Base-by-base conservation (phyloP, 2,113 vertebrate species). In the Vidua macroura region DNA sequence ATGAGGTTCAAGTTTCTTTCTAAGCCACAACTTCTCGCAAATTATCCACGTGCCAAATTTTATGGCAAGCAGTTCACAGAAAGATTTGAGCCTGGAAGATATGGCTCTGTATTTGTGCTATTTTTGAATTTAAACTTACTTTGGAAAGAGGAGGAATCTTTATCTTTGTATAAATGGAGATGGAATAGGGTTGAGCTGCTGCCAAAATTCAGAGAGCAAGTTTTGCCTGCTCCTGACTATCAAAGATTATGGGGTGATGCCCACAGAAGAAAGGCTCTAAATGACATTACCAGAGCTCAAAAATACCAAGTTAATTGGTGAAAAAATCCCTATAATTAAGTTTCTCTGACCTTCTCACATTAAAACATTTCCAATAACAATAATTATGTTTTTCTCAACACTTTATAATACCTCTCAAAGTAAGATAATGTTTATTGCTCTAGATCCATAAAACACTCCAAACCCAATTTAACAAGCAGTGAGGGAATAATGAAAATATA, bases 401-500 rank as follows among this genome's bases (percentile, higher is more conserved):
- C 46, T 83, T 95, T 83, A 64, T 79, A 91, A 85, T 72, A 91
- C 30, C 63, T 91, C 81, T 90, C 70, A 30, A 84, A 81, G 66
- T 84, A 91, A 92, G 82, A 92, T 53, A 82, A 89, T 52, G 90
- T 90, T 95, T 94, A 80, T 88, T 88, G 67, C 75, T 95, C 72
- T 23, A 83, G 82, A 95, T 74, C 72, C 90, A 92, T 91, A 80
- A 95, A 95, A 85, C 70, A 80, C 63, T 91, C 83, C 33, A 79
- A 83, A 79, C 9, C 51, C 6, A 59, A 69, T 63, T 90, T 91
- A 91, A 91, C 67, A 91, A 73, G 87, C 63, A 67, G 55, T 69
- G 43, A 95, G 87, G 78, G 87, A 95, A 95, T 88, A 95, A 94
- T 88, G 75, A 91, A 85, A 94, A 83, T 21, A 53, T 86, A 94